Conservation (phyloP, 2,888 invertebrate species). For the Melipona beecheii region DNA sequence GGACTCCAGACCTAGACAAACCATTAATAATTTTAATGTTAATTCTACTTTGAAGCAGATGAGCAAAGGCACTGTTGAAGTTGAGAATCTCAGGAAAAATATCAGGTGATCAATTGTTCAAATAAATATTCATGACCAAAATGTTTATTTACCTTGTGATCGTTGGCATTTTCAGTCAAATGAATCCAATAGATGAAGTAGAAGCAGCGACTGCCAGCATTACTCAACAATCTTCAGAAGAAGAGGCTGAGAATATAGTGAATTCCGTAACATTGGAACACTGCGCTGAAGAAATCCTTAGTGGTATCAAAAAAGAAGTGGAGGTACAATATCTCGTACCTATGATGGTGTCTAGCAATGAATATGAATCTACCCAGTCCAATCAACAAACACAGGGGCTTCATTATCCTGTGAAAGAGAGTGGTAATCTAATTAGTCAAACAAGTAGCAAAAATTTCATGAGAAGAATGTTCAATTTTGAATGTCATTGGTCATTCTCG, state of each 20-base stretch:
- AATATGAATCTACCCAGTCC: conserved; percentile 59
- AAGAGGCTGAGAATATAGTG: conserved; percentile 74
- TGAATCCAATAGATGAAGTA: conserved; percentile 83
- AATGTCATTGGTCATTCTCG: background rate
- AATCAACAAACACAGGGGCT: conserved; percentile 65
- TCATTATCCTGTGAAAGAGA: conserved; percentile 77
- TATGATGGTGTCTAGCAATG: conserved; percentile 76
- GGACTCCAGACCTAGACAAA: conserved; percentile 58
- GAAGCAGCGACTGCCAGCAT: conserved; percentile 86
- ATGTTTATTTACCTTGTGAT: background rate
- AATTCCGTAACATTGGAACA: conserved; percentile 84
- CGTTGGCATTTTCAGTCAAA: conserved; percentile 66
- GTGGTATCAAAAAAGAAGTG: conserved; percentile 86
- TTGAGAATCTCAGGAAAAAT: conserved; percentile 22
- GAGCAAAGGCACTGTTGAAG: conserved; percentile 24
- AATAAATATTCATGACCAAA: background rate
- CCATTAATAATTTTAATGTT: conserved; percentile 10
- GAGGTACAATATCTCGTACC: conserved; percentile 86
- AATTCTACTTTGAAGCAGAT: conserved; percentile 30
- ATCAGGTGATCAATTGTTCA: conserved; percentile 35
- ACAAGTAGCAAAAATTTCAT: background rate
- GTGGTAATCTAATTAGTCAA: conserved; percentile 69
- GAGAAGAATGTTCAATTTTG: too few relatives aligned
- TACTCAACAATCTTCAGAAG: conserved; percentile 75
- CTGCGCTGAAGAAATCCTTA: conserved; percentile 87